These are phyloP conservation scores for Zaprionus lachaisei DNA, from an alignment of 1,140 invertebrate species.

Conservation along the genomic window DNA sequence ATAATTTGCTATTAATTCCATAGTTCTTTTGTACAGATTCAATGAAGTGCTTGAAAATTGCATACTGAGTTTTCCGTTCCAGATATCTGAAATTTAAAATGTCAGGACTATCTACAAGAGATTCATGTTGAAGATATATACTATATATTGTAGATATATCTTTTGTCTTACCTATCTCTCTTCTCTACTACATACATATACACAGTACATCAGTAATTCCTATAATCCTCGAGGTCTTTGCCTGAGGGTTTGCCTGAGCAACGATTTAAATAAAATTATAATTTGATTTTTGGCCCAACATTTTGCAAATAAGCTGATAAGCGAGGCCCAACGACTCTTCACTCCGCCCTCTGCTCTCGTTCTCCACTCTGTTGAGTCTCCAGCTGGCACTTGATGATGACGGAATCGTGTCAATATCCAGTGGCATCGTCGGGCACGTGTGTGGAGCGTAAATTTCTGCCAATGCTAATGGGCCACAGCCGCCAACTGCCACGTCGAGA, in stretches of 20 bases:
- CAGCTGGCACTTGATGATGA: slow-evolving; percentile 63
- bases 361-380: neutral
- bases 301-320: slow-evolving; percentile 28
- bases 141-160: no score
- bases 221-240: neutral
- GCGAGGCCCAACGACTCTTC: neutral
- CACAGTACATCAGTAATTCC: neutral
- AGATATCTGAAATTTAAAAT: no score
- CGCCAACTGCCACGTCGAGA: slow-evolving; percentile 65
- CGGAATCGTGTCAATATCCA: slow-evolving; percentile 73
- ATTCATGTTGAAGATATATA: no score
- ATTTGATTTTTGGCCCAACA: slow-evolving; percentile 37
- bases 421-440: slow-evolving; percentile 52
- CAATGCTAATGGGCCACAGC: slow-evolving; percentile 66
- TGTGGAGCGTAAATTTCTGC: slow-evolving; percentile 64
- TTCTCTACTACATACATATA: no score
- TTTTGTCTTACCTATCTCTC: no score
- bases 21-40: no score
- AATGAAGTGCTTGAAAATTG: no score
- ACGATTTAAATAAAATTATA: slow-evolving; percentile 19
- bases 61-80: no score
- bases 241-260: neutral
- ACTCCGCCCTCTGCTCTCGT: neutral
- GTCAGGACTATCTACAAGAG: no score
- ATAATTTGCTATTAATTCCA: no score